Conservation (phyloP, 30 jellyfish, hydroid and myxozoan species). For the Mastigias papua region DNA sequence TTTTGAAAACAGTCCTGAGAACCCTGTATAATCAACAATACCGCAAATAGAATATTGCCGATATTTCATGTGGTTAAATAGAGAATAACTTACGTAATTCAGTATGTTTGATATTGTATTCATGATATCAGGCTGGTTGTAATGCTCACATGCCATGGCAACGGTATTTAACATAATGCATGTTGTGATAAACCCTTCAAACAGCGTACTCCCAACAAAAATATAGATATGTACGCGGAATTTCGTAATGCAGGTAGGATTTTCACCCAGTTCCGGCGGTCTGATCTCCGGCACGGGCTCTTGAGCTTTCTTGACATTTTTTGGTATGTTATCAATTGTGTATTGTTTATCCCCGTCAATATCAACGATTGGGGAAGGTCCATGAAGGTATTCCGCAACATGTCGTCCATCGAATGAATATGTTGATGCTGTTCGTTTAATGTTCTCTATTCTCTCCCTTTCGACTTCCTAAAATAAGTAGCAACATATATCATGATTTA, state of each 20-base stretch:
- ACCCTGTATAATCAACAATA: too few species aligned
- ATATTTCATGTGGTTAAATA: too few species aligned
- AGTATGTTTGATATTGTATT: slow-evolving; percentile 45
- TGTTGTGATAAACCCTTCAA: slow-evolving; percentile 96
- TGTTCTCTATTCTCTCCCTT: slow-evolving; percentile 65
- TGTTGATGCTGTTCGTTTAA: slow-evolving; percentile 93
- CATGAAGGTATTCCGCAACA: slow-evolving; percentile 89
- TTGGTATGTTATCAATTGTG: slow-evolving; percentile 85
- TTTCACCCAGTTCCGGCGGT: slow-evolving; percentile 93
- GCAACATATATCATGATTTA: too few species aligned
- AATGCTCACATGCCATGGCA: slow-evolving; percentile 96
- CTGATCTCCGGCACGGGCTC: slow-evolving; percentile 48
- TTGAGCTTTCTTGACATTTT: slow-evolving; percentile 70
- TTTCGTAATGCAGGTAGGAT: slow-evolving; percentile 77
- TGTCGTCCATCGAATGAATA: slow-evolving; percentile 91
- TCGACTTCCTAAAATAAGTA: slow-evolving; percentile 76
- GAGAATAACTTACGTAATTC: slow-evolving; percentile 80
- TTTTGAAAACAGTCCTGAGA: too few species aligned
- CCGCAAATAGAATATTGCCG: too few species aligned
- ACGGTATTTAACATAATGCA: slow-evolving; percentile 93
- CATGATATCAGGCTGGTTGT: slow-evolving; percentile 61
- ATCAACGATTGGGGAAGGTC: slow-evolving; percentile 96
- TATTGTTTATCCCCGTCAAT: slow-evolving; percentile 92
- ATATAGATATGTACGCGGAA: slow-evolving; percentile 76
- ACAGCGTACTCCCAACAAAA: slow-evolving; percentile 88